A percentile compares a stretch with the other conserved stretches of the same genome.
Evolutionary conservation across 2,113 vertebrate genomes (phyloP).

Genomic region (Stictonetta naevosa): DNA sequence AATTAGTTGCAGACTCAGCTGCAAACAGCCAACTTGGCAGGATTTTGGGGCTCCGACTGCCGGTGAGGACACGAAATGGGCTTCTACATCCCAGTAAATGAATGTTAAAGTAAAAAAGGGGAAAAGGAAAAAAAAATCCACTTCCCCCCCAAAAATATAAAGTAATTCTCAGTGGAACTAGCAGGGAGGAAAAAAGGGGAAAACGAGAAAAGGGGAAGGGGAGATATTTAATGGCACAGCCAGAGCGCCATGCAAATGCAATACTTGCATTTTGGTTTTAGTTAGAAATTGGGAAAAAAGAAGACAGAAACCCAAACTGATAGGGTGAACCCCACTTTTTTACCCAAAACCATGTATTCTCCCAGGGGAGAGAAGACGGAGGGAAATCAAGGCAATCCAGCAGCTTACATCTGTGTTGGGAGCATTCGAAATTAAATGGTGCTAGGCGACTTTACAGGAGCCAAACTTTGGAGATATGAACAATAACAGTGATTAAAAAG

Average conservation of each 20-base stretch:
- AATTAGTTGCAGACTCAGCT: conserved; percentile 29
- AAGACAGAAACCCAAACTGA: background rate
- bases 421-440: background rate
- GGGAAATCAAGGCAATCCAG: background rate
- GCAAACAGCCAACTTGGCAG: background rate
- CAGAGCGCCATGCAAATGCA: background rate
- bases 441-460: background rate
- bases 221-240: accelerated
- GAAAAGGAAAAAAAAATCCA: background rate
- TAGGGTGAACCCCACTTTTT: background rate
- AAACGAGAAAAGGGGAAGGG: background rate
- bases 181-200: background rate
- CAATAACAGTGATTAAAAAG: conserved; percentile 28
- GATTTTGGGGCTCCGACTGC: background rate
- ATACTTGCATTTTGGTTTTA: accelerated
- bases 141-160: accelerated
- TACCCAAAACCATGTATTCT: accelerated
- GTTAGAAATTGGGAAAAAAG: background rate
- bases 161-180: background rate
- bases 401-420: background rate
- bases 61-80: background rate
- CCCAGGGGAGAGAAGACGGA: background rate
- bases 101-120: background rate
- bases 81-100: background rate
- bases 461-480: conserved; percentile 28